Evolutionary conservation across 2,113 vertebrate genomes (phyloP).

Genomic region (Nettapus auritus): DNA sequence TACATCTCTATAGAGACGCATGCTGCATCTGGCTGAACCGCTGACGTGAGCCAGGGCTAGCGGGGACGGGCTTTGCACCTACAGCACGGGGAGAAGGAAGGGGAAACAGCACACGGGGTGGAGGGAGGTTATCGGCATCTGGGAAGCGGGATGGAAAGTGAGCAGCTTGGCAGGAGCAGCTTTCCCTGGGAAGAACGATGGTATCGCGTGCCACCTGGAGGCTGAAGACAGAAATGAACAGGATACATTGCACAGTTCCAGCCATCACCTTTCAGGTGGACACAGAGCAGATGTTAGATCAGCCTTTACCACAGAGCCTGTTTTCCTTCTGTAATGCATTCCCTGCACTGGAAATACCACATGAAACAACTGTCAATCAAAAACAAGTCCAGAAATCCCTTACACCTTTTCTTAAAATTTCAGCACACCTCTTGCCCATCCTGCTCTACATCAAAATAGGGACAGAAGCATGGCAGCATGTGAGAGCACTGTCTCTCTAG

Average conservation of each 20-base stretch:
- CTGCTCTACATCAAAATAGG: not conserved
- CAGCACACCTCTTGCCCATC: not conserved
- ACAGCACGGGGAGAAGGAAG: not conserved
- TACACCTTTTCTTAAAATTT: not conserved
- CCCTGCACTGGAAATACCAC: not conserved
- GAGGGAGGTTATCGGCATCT: not conserved
- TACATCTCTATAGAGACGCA: not conserved
- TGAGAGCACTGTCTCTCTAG: fast-evolving
- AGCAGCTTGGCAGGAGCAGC: not conserved
- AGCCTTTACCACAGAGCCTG: not conserved
- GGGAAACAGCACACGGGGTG: not conserved
- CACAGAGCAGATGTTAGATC: not conserved
- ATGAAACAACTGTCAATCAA: not conserved
- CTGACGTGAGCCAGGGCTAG: not conserved
- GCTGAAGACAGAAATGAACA: not conserved
- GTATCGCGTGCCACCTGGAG: slow-evolving; percentile 61
- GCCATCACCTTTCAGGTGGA: not conserved
- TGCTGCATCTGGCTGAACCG: not conserved
- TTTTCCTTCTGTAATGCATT: not conserved
- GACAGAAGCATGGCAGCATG: not conserved
- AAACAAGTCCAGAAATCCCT: not conserved
- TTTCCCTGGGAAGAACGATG: not conserved
- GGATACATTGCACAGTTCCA: not conserved
- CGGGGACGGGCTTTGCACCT: not conserved
- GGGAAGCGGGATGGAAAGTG: not conserved